Conservation (phyloP, 2,113 vertebrate genomes). For the Laticauda colubrina region DNA sequence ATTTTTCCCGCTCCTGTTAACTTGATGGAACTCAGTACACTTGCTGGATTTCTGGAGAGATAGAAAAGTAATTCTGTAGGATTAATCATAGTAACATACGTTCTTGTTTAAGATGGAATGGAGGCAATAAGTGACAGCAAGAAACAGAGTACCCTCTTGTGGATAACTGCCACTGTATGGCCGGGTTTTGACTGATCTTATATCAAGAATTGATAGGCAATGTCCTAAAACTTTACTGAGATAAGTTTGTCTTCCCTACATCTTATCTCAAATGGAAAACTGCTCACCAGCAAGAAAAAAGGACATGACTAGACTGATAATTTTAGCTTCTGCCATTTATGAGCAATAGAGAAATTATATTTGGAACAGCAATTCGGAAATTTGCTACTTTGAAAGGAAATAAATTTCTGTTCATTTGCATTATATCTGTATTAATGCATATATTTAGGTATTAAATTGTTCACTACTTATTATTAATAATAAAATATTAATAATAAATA, state of each 20-base stretch:
- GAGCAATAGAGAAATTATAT: slow-evolving; percentile 49
- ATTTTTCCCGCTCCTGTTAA: slow-evolving; percentile 55
- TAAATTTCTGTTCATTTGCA: not conserved
- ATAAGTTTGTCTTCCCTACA: slow-evolving; percentile 46
- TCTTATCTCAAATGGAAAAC: slow-evolving; percentile 65
- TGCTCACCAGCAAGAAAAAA: slow-evolving; percentile 54
- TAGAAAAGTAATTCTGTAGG: slow-evolving; percentile 56
- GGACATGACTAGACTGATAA: slow-evolving; percentile 48
- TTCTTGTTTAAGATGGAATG: slow-evolving; percentile 52
- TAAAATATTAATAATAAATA: not conserved
- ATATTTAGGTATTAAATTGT: not conserved
- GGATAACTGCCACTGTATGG: slow-evolving; percentile 50
- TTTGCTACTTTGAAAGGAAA: not conserved
- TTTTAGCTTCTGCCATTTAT: slow-evolving; percentile 49
- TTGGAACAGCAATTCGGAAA: slow-evolving; percentile 22
- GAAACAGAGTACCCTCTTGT: slow-evolving; percentile 46
- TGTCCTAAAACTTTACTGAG: slow-evolving; percentile 60
- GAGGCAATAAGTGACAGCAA: slow-evolving; percentile 26
- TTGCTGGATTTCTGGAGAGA: slow-evolving; percentile 55
- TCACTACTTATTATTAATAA: not conserved
- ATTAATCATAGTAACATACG: slow-evolving; percentile 62
- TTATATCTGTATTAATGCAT: not conserved
- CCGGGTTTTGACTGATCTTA: slow-evolving; percentile 54
- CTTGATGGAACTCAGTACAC: slow-evolving; percentile 47
- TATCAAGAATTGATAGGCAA: slow-evolving; percentile 51